Evolutionary conservation across 2,113 vertebrate species (phyloP), one percentile per base, ranked within the genome.

Genomic region (Theristicus caerulescens): DNA sequence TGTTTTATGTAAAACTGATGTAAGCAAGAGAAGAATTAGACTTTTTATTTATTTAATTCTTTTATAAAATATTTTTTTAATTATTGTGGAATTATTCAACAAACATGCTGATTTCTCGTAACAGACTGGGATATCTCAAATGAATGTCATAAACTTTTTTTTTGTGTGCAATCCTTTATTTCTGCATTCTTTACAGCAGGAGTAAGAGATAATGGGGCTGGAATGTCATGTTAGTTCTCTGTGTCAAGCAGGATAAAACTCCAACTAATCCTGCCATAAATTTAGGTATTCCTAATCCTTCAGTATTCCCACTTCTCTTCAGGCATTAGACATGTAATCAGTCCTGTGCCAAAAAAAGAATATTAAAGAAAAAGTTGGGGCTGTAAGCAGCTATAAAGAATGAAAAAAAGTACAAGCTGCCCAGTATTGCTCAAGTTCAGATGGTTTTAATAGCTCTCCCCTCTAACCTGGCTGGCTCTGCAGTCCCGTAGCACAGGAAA

Each of bases 261-360:
- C 47, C 29, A 29, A 20, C 76, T 95, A 94, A 95, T 95, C 90
- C 90, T 91, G 67, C 87, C 62, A 93, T 95, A 94, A 95, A 94
- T 94, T 88, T 72, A 94, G 87, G 54, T 93, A 80, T 95, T 93
- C 87, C 87, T 94, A 77, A 91, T 95, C 87, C n/a, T 87, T 83
- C 38, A 31, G 67, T 55, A 72, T 95, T 96, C 93, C 82, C 62
- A 54, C 47, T 92, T 92, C 81, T 87, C 70, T 94, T 77, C 21
- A 72, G 52, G 72, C 85, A 82, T 72, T 80, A 93, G 57, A 62
- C 51, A 24, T 72, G 32, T 71, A 91, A 86, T 72, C 80, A 86
- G 76, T 26, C 36, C 77, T 51, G 52, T 67, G 87, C 90, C 84
- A 84, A 69, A 77, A 65, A 61, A 65, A 32, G 18, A 61, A 55